Evolutionary conservation across 2,888 invertebrate species (phyloP).

Genomic region (Ichneumoninae sp.): DNA sequence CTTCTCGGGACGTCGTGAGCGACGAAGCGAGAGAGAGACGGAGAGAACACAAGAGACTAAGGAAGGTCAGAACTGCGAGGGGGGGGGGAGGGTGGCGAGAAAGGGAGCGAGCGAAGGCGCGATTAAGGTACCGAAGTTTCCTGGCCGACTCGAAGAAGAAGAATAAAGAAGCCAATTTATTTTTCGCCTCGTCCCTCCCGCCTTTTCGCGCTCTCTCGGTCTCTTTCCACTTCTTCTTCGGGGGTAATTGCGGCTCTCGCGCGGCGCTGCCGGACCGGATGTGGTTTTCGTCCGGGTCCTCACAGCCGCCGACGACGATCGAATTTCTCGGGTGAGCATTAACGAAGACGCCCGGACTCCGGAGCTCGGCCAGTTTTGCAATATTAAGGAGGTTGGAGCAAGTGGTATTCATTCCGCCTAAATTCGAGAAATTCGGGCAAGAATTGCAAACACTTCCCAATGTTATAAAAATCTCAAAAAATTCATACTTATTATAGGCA

Average conservation of each 20-base stretch:
- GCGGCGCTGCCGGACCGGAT: constrained; percentile 62
- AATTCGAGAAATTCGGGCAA: too few relatives aligned
- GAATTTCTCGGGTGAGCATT: constrained; percentile 51
- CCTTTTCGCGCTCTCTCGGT: constrained; percentile 16
- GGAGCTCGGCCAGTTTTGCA: constrained; percentile 24
- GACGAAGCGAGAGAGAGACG: constrained; percentile 28
- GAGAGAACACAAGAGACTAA: not conserved
- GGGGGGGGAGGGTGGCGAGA: constrained; percentile 20
- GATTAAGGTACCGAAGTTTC: constrained; percentile 36
- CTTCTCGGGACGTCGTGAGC: constrained; percentile 49
- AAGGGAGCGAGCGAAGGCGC: constrained; percentile 11
- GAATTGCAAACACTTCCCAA: too few relatives aligned
- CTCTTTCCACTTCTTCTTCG: constrained; percentile 38
- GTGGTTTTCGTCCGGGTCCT: constrained; percentile 59
- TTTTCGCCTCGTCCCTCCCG: constrained; percentile 35
- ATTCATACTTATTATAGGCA: too few relatives aligned
- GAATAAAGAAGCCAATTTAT: constrained; percentile 64
- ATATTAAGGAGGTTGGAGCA: constrained; percentile 49
- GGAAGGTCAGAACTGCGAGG: constrained; percentile 9
- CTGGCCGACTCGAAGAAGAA: constrained; percentile 44
- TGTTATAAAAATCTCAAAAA: too few relatives aligned
- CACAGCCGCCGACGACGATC: constrained; percentile 46
- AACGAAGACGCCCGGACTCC: constrained; percentile 24
- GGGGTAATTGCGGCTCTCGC: constrained; percentile 62
- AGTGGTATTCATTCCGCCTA: too few relatives aligned